These are phyloP conservation scores for Micoletzkya japonica DNA, from an alignment of 2,888 invertebrate species.

Conservation along the genomic window DNA sequence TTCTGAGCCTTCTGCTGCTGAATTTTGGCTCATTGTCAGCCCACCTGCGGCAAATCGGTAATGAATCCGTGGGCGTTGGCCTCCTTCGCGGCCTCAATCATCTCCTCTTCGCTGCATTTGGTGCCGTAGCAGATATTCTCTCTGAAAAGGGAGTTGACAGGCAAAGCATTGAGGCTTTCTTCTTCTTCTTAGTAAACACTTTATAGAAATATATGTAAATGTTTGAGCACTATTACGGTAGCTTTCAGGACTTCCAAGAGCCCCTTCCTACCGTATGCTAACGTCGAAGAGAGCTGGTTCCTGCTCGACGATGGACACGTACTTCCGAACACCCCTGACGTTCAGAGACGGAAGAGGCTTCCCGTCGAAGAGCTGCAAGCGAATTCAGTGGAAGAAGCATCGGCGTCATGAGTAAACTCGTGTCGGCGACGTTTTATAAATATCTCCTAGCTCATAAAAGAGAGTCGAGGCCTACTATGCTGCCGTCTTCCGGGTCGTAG, in stretches of 20 bases:
- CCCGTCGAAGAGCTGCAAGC: neutral
- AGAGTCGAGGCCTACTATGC: neutral
- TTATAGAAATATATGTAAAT: too few relatives aligned
- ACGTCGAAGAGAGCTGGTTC: neutral
- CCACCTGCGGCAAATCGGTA: neutral
- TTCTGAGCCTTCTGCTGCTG: neutral
- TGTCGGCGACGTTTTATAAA: neutral
- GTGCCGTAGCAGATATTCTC: neutral
- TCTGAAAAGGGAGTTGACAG: neutral
- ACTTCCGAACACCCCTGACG: neutral
- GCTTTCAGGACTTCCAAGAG: too few relatives aligned
- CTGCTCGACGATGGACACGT: neutral
- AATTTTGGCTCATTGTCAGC: neutral
- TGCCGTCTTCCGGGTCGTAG: neutral
- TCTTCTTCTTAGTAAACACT: too few relatives aligned
- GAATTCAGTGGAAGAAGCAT: neutral
- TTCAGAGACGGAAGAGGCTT: neutral
- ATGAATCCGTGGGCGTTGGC: conserved; percentile 1
- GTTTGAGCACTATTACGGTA: too few relatives aligned
- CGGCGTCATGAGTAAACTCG: too few relatives aligned
- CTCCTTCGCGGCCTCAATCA: neutral
- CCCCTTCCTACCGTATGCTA: neutral
- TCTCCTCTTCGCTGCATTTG: neutral
- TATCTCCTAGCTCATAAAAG: neutral
- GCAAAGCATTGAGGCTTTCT: too few relatives aligned